These are phyloP conservation scores for Machimus rusticus DNA, from an alignment of 2,888 invertebrate species.

Conservation along the genomic window DNA sequence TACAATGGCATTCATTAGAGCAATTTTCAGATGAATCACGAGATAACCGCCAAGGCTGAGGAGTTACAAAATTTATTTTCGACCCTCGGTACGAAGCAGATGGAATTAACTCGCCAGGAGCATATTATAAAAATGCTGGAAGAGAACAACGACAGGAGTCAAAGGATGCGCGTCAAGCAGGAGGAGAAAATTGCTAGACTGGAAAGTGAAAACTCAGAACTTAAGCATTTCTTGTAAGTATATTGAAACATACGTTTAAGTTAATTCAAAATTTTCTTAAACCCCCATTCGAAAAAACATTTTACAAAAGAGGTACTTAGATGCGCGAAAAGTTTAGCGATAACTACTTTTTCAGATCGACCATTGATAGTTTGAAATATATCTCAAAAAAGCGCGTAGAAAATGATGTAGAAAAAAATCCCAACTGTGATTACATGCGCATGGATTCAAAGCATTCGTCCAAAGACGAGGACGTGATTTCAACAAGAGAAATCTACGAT, in stretches of 20 bases:
- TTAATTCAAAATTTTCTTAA: background rate
- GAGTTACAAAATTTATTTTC: conserved; percentile 55
- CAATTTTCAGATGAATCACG: conserved; percentile 53
- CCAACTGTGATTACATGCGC: background rate
- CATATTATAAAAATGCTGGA: conserved; percentile 56
- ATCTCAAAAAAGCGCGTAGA: background rate
- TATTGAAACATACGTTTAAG: background rate
- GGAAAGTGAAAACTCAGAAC: conserved; percentile 53
- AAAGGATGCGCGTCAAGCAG: conserved; percentile 54
- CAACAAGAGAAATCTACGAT: background rate
- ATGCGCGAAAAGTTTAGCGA: background rate
- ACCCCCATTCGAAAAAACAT: background rate
- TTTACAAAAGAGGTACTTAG: background rate
- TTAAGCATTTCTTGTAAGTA: conserved; percentile 57
- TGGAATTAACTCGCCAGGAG: conserved; percentile 55
- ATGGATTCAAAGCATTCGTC: background rate
- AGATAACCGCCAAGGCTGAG: conserved; percentile 54
- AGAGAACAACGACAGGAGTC: conserved; percentile 51
- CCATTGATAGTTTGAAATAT: background rate
- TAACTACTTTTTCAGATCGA: background rate
- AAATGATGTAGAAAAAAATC: background rate
- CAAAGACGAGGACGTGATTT: conserved; percentile 38
- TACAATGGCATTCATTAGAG: conserved; percentile 33
- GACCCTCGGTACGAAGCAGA: conserved; percentile 54
- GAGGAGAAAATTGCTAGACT: conserved; percentile 55